Conservation (phyloP, 1,140 invertebrate genomes). For the Propsilocerus akamusi region DNA sequence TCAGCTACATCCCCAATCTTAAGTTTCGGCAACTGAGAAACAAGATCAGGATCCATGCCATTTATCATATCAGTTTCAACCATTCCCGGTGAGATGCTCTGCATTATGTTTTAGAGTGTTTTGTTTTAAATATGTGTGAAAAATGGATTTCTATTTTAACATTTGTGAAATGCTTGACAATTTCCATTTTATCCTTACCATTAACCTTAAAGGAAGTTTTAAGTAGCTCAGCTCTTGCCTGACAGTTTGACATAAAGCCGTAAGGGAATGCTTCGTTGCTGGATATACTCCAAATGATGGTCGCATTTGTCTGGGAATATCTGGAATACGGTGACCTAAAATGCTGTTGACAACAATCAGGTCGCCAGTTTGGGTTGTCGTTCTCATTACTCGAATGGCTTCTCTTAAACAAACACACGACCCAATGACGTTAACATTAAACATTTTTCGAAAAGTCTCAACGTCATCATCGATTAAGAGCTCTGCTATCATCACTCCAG, state of each 20-base stretch:
- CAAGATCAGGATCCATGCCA: constrained; percentile 19
- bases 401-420: constrained; percentile 33
- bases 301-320: constrained; percentile 16
- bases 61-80: constrained; percentile 33
- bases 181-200: constrained; percentile 23
- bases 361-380: constrained; percentile 14
- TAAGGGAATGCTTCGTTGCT: constrained; percentile 36
- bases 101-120: no score
- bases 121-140: no score
- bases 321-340: constrained; percentile 27
- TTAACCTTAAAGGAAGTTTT: constrained; percentile 30
- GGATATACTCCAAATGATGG: constrained; percentile 31
- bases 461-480: constrained; percentile 16
- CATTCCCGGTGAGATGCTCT: constrained; percentile 37
- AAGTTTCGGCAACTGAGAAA: constrained; percentile 23
- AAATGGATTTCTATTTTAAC: no score
- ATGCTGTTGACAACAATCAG: constrained; percentile 28
- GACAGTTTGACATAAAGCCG: constrained; percentile 33
- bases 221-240: constrained; percentile 32
- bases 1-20: constrained; percentile 28
- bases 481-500: constrained; percentile 19
- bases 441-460: constrained; percentile 18
- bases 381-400: constrained; percentile 31
- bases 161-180: neutral
- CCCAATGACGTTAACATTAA: constrained; percentile 39